phyloP scores from a whole-genome alignment of 2,113 vertebrate genomes.

The Cololabis saira region DNA sequence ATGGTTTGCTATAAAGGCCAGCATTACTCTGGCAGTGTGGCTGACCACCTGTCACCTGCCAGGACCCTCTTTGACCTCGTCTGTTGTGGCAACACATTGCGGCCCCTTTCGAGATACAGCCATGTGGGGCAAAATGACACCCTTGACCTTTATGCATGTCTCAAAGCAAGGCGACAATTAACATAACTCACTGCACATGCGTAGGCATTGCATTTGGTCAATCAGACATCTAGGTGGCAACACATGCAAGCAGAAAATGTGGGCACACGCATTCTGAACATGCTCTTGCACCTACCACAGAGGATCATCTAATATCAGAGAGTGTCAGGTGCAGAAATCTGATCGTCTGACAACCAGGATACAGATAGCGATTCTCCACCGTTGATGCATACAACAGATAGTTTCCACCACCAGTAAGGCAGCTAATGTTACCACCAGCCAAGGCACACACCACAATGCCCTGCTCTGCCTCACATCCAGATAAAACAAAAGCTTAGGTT shows the following conservation, averaged over 20 bases:
- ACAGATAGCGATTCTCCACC: slow-evolving; percentile 73
- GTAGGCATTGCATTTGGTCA: slow-evolving; percentile 32
- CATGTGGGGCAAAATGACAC: slow-evolving; percentile 65
- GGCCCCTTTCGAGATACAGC: slow-evolving; percentile 51
- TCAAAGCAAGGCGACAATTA: slow-evolving; percentile 52
- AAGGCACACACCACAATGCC: slow-evolving; percentile 9
- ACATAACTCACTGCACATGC: slow-evolving; percentile 39
- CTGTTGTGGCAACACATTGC: slow-evolving; percentile 57
- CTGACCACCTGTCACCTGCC: slow-evolving; percentile 72
- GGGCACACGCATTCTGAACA: slow-evolving; percentile 19
- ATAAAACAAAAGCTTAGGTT: slow-evolving; percentile 77
- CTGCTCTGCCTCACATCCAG: slow-evolving; percentile 49
- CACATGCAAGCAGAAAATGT: slow-evolving; percentile 5
- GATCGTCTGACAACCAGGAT: slow-evolving; percentile 76
- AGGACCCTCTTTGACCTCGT: slow-evolving; percentile 66
- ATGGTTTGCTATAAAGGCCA: slow-evolving; percentile 61
- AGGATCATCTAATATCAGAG: slow-evolving; percentile 77
- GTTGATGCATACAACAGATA: slow-evolving; percentile 74
- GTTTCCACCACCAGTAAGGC: slow-evolving; percentile 71
- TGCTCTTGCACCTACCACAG: slow-evolving; percentile 30
- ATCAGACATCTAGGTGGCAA: background rate
- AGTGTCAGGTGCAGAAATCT: slow-evolving; percentile 69
- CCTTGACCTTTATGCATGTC: slow-evolving; percentile 68
- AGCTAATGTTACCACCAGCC: slow-evolving; percentile 65
- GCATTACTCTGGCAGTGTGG: slow-evolving; percentile 60